Conservation (phyloP, 2,888 invertebrate genomes). For the Spilosoma lubricipeda region DNA sequence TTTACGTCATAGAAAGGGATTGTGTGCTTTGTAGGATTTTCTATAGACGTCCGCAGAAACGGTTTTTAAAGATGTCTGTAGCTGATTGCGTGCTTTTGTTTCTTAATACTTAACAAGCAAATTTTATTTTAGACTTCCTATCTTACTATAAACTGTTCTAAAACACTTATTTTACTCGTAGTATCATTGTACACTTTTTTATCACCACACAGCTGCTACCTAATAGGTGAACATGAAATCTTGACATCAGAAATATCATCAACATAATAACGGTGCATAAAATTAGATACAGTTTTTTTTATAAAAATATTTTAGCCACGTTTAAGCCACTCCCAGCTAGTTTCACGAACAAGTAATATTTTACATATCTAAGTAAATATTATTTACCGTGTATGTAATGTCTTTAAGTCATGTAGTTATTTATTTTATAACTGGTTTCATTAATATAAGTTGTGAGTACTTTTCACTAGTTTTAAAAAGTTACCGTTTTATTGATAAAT, state of each 20-base stretch:
- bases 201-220: neutral
- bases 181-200: neutral
- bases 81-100: slow-evolving; percentile 3
- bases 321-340: neutral
- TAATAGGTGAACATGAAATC: neutral
- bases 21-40: slow-evolving; percentile 5
- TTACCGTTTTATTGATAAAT: neutral
- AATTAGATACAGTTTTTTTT: slow-evolving; percentile 21
- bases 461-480: neutral
- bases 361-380: neutral
- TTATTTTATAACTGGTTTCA: neutral
- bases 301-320: neutral
- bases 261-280: slow-evolving; percentile 27
- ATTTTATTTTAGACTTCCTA: slow-evolving; percentile 1
- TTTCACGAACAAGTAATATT: neutral
- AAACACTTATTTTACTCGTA: neutral
- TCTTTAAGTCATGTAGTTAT: neutral
- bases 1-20: slow-evolving; percentile 16
- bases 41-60: neutral
- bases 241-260: slow-evolving; percentile 12
- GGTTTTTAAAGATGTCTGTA: slow-evolving; percentile 3
- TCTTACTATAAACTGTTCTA: neutral
- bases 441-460: neutral
- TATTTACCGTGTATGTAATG: neutral
- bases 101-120: neutral